phyloP scores from a whole-genome alignment of 2,113 vertebrate species.

The Machaerirhynchus nigripectus region DNA sequence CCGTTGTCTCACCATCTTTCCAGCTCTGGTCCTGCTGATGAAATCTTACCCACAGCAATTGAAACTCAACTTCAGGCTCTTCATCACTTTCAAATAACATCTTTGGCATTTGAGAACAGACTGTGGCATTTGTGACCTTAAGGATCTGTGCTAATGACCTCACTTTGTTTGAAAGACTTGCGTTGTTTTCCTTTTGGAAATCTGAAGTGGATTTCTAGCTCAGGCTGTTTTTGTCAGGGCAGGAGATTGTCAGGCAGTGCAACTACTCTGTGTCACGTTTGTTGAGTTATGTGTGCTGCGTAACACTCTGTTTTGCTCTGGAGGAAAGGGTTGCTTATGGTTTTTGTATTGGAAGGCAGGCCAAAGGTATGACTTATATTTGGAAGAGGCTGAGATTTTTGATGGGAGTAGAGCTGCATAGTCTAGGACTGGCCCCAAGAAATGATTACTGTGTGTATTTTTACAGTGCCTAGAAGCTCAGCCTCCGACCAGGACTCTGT shows the following conservation, averaged over 20 bases:
- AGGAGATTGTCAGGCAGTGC: not conserved
- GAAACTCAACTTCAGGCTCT: not conserved
- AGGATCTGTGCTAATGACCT: not conserved
- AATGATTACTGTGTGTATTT: conserved; percentile 8
- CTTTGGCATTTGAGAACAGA: not conserved
- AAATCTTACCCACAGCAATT: not conserved
- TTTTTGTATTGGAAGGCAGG: conserved; percentile 12
- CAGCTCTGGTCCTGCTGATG: not conserved
- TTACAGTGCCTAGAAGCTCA: conserved; percentile 7
- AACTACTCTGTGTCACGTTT: not conserved
- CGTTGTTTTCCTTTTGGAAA: not conserved
- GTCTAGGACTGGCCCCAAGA: not conserved
- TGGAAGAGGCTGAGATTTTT: conserved; percentile 32
- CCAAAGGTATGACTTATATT: conserved; percentile 20
- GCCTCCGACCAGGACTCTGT: not conserved
- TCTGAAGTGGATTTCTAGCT: not conserved
- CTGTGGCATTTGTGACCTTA: not conserved
- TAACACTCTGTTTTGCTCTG: not conserved
- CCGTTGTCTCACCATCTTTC: not conserved
- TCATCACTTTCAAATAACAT: not conserved
- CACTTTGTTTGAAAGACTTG: not conserved
- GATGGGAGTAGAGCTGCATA: not conserved
- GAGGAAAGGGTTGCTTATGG: not conserved
- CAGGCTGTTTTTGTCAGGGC: not conserved
- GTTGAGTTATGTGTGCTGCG: not conserved